Evolutionary conservation across 2,888 invertebrate species (phyloP).

Genomic region (Noctua comes): DNA sequence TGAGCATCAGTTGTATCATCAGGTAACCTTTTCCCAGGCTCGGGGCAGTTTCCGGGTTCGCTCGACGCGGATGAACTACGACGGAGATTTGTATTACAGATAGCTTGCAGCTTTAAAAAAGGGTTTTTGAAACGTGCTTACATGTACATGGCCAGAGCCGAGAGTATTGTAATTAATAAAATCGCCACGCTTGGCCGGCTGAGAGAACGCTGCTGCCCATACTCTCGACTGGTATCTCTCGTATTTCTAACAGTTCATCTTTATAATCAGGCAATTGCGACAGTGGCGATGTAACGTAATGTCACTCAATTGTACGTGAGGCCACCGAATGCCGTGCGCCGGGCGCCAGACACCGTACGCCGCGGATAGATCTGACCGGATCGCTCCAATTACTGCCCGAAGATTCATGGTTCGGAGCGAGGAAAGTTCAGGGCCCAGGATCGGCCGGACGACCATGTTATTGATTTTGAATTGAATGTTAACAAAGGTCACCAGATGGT

Average conservation of each 20-base stretch:
- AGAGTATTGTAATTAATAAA: not conserved
- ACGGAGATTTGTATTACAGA: slow-evolving; percentile 5
- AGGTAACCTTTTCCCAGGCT: slow-evolving; percentile 42
- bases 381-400: not conserved
- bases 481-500: not conserved
- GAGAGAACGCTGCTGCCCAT: not conserved
- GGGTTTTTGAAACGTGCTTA: not conserved
- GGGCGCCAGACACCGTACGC: not conserved
- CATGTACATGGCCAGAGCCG: not conserved
- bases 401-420: slow-evolving; percentile 17
- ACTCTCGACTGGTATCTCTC: not conserved
- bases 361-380: not conserved
- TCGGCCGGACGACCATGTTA: not conserved
- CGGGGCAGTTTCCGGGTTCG: slow-evolving; percentile 30
- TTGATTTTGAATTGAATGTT: not conserved
- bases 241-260: slow-evolving; percentile 2
- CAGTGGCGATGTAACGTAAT: not conserved
- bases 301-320: slow-evolving; percentile 13
- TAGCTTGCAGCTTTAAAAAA: slow-evolving; percentile 4
- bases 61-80: slow-evolving; percentile 6
- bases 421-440: slow-evolving; percentile 13
- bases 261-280: not conserved
- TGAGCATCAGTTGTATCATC: slow-evolving; percentile 24
- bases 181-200: not conserved
- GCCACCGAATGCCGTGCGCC: slow-evolving; percentile 8